Base-by-base conservation (phyloP, 2,888 invertebrate genomes). In the Brachyptera putata region DNA sequence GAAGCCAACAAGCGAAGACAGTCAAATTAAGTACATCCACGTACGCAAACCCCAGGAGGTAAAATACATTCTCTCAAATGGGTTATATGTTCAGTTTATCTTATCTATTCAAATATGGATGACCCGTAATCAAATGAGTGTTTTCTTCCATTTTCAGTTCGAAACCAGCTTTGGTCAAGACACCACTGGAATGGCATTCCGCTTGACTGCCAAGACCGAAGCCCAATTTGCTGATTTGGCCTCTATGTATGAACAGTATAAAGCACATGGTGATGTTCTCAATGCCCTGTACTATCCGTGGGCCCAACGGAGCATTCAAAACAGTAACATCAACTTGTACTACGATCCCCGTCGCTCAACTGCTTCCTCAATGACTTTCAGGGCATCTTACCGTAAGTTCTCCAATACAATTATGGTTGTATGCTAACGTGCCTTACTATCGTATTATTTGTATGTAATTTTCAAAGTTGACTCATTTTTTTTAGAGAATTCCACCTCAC, bases 201-300 rank as follows among this genome's bases (percentile, higher is more conserved):
- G 79, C 34, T 65, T 81, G 4, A 75, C 80, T 68, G 79, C 78
- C 64, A 77, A 77, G 65, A 79, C 80, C 34, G 81, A 83, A 46
- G 70, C 70, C 50, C 76, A 79, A 67, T 78, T 74, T 67, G 71
- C 74, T 41, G 76, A 76, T 62, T 66, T 74, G 34, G 69, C 70
- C 21, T 72, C 69, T 59, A 68, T 76, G 63, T 70, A 72, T 66
- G 69, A 73, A 16, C 61, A 64, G 60, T 37, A 66, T 49, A 61
- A 68, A 61, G 66, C 53, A 3, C 53, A 53, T 21, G 53, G 53
- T 36, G 36, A 53, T 36, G 21, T 36, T 3, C 21, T 53, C 34
- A 22, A 34, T 3, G 34, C 34, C 3, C 34, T 53, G 53, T 53
- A 36, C 34, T 21, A 69, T 64, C 66, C 72, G 24, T 71, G 69